Evolutionary conservation across 2,888 invertebrate species (phyloP).

Genomic region (Junonia oenone): DNA sequence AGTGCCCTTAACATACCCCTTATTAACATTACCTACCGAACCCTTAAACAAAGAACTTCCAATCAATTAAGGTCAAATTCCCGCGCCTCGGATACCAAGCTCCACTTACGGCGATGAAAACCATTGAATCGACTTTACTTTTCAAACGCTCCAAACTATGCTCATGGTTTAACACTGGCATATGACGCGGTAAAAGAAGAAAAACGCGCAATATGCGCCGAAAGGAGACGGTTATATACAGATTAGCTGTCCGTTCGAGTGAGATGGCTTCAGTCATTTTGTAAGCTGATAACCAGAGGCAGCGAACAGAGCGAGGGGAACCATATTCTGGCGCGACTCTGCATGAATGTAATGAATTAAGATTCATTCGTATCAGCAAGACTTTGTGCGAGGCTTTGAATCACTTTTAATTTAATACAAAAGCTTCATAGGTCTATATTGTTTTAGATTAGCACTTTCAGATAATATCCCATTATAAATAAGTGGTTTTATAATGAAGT

Average conservation of each 20-base stretch:
- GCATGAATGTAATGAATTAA: conserved; percentile 77
- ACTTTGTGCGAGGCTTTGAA: conserved; percentile 56
- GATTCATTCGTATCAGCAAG: conserved; percentile 66
- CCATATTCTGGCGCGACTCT: conserved; percentile 75
- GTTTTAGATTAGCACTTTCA: conserved; percentile 3
- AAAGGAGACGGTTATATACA: conserved; percentile 62
- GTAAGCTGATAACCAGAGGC: conserved; percentile 78
- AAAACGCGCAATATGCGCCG: conserved; percentile 74
- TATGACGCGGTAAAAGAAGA: conserved; percentile 78
- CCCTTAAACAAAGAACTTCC: conserved; percentile 68
- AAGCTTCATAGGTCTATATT: conserved; percentile 41
- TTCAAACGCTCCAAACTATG: conserved; percentile 55
- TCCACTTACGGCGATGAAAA: conserved; percentile 36
- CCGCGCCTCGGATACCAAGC: conserved; percentile 24
- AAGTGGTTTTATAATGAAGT: neutral
- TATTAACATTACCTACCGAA: conserved; percentile 59
- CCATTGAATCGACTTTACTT: conserved; percentile 45
- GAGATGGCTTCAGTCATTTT: conserved; percentile 70
- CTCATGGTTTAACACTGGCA: conserved; percentile 62
- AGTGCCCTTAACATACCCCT: conserved; percentile 55
- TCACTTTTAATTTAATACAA: conserved; percentile 46
- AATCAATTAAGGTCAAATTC: conserved; percentile 62
- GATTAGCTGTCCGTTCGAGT: conserved; percentile 55
- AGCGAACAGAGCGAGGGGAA: conserved; percentile 74
- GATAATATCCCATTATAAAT: conserved; percentile 2